Evolutionary conservation across 2,888 invertebrate genomes (phyloP), one percentile per base, ranked within the genome.

Genomic region (Cactoblastis cactorum): DNA sequence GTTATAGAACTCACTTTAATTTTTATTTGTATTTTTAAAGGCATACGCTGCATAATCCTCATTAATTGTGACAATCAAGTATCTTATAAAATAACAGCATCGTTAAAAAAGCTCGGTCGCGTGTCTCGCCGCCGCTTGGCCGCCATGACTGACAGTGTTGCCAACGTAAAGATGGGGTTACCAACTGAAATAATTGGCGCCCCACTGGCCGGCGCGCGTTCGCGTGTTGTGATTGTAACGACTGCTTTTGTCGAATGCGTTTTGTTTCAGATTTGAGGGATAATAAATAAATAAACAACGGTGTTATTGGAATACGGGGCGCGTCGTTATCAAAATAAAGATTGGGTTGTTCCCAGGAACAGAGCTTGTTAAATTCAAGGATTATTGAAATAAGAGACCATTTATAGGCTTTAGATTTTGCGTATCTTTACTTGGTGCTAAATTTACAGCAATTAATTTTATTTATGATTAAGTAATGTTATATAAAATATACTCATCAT

Each of bases 181-280:
- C 80, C 71, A 78, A 71, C 62, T 63, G 67, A 75, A 81, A 83
- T 89, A 89, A 89, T 89, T 88, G 88, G 88, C 88, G 69, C 83
- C 88, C 88, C 83, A 86, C 82, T 73, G 87, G 62, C 71, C 62
- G 70, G 63, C 82, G 77, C 74, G 78, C 77, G 81, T 71, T 80
- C 80, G 81, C 9, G 17, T 88, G 84, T 88, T 89, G 83, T 84
- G 75, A 80, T 87, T 87, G 87, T 86, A 80, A 82, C 77, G 82
- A 81, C 79, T 74, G 73, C 70, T 71, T 74, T 81, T 81, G 80
- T 80, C 75, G 71, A 59, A 53, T 34, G 49, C 18, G 18, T 41
- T 49, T 49, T 49, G 49, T 49, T 49, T 49, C 43, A 28, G 5
- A 28, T 43, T 15, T 43, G 43, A 41, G 43, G 43, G 43, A 43